Conservation (phyloP, 2,797 vertebrate genomes). For the Crocodylus rhombifer region DNA sequence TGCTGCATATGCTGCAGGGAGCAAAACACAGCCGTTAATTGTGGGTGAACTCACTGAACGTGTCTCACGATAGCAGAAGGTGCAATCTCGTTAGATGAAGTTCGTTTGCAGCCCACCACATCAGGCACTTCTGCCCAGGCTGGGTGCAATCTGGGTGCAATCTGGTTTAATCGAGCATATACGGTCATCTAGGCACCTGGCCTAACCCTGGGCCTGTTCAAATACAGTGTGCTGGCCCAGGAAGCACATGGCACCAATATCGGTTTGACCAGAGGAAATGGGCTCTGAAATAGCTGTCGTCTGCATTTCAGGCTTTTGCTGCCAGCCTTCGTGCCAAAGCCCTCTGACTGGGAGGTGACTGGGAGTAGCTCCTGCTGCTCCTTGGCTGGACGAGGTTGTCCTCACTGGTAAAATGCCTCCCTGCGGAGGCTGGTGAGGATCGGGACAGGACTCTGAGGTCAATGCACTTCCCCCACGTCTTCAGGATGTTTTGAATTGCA, state of each 20-base stretch:
- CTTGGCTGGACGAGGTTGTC: not conserved
- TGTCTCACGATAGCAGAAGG: not conserved
- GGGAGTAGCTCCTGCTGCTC: not conserved
- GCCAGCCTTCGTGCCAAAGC: too few species aligned
- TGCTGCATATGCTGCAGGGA: not conserved
- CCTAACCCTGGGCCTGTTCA: not conserved
- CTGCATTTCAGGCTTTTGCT: too few species aligned
- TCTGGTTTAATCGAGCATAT: not conserved
- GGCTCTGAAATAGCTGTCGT: too few species aligned
- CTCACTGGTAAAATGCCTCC: not conserved
- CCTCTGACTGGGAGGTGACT: too few species aligned
- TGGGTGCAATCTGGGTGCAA: not conserved
- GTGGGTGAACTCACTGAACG: not conserved
- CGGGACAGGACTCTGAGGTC: too few species aligned
- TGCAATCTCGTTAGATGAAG: conserved; percentile 8
- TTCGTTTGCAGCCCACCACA: not conserved
- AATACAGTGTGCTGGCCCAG: too few species aligned
- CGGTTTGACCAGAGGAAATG: too few species aligned
- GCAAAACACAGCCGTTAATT: conserved; percentile 6
- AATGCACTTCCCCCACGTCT: too few species aligned
- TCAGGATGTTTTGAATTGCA: not conserved
- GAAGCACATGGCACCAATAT: too few species aligned
- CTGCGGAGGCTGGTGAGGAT: not conserved
- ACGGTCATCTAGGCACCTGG: not conserved
- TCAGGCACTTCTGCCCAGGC: not conserved